These are phyloP conservation scores for Odocoileus hemionus DNA, from an alignment of 2,113 vertebrate genomes.

Conservation along the genomic window DNA sequence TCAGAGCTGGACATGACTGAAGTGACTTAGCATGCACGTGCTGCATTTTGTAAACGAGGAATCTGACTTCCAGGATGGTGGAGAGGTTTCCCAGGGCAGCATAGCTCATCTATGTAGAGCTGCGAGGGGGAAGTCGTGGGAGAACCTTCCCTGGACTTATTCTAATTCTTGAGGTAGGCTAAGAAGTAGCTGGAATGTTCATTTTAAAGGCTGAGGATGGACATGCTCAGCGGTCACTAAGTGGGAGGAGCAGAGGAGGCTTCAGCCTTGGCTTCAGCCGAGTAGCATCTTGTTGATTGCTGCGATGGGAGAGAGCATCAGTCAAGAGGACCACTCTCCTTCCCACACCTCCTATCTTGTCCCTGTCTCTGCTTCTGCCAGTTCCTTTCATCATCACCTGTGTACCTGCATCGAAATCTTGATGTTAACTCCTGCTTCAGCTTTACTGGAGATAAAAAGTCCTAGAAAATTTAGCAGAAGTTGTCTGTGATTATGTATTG, in stretches of 20 bases:
- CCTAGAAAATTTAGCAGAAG: not conserved
- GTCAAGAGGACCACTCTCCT: not conserved
- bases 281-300: not conserved
- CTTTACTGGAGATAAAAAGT: not conserved
- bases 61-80: not conserved
- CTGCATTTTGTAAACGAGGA: not conserved
- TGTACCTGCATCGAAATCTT: not conserved
- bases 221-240: not conserved
- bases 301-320: not conserved
- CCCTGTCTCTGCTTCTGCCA: not conserved
- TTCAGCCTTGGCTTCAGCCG: not conserved
- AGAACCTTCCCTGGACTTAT: not conserved
- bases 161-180: not conserved
- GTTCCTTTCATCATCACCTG: not conserved
- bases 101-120: not conserved
- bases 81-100: not conserved
- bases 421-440: not conserved
- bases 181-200: not conserved
- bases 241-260: not conserved
- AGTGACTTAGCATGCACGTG: not conserved
- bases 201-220: not conserved
- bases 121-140: not conserved
- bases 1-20: not conserved
- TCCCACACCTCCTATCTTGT: not conserved
- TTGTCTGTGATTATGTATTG: not conserved